Conservation (phyloP, 2,888 invertebrate species). For the Tachystola acroxantha region DNA sequence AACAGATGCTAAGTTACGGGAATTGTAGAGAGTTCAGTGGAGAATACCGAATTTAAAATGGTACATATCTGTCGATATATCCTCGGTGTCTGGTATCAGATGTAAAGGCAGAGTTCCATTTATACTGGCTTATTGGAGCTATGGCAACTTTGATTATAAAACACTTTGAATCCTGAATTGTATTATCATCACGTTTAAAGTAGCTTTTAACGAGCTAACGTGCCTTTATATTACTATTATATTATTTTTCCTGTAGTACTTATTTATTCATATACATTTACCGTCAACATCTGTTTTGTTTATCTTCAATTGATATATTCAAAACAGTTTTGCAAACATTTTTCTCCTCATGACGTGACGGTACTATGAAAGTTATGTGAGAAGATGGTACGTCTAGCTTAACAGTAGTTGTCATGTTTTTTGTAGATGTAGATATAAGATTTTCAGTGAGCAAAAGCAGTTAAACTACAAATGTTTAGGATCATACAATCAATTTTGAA, state of each 20-base stretch:
- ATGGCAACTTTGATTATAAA: slow-evolving; percentile 28
- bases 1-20: not conserved
- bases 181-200: slow-evolving; percentile 15
- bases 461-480: slow-evolving; percentile 43
- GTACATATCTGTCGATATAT: slow-evolving; percentile 39
- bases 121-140: slow-evolving; percentile 50
- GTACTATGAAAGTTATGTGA: slow-evolving; percentile 74
- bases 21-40: slow-evolving; percentile 2
- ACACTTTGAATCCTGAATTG: slow-evolving; percentile 15
- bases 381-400: slow-evolving; percentile 71
- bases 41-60: slow-evolving; percentile 9
- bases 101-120: slow-evolving; percentile 43
- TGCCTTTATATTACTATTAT: slow-evolving; percentile 42
- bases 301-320: slow-evolving; percentile 53
- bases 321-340: slow-evolving; percentile 78
- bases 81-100: not conserved
- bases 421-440: slow-evolving; percentile 67
- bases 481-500: slow-evolving; percentile 44
- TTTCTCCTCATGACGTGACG: slow-evolving; percentile 75
- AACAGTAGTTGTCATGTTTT: slow-evolving; percentile 64
- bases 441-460: slow-evolving; percentile 45
- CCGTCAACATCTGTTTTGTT: slow-evolving; percentile 46
- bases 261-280: slow-evolving; percentile 43
- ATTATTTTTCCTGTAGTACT: slow-evolving; percentile 60
- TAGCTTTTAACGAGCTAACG: slow-evolving; percentile 44